Percentiles rank a stretch among this genome's conserved stretches.
Conservation (phyloP, 2,113 vertebrate genomes). For the Danio rerio region GRCz12tu NC_133180.1:46378501-46379000, state of each 20-base stretch:
- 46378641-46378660: neutral
- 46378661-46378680: neutral
- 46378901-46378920: neutral
- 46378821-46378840: neutral
- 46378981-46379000: neutral
- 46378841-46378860: neutral
- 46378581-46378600: neutral
- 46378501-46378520: slow-evolving; percentile 78
- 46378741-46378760: neutral
- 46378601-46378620: neutral
- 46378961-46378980: neutral
- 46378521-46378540: slow-evolving; percentile 84
- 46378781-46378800: slow-evolving; percentile 8
- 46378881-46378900: neutral
- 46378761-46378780: slow-evolving; percentile 22
- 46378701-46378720: slow-evolving; percentile 10
- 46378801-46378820: slow-evolving; percentile 14
- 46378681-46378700: neutral
- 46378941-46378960: neutral
- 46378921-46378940: neutral
- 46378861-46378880: neutral
- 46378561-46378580: neutral
- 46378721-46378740: slow-evolving; percentile 13
- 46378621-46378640: neutral
- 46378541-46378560: slow-evolving; percentile 64